Conservation (phyloP, 2,888 invertebrate species). For the Apamea monoglypha region DNA sequence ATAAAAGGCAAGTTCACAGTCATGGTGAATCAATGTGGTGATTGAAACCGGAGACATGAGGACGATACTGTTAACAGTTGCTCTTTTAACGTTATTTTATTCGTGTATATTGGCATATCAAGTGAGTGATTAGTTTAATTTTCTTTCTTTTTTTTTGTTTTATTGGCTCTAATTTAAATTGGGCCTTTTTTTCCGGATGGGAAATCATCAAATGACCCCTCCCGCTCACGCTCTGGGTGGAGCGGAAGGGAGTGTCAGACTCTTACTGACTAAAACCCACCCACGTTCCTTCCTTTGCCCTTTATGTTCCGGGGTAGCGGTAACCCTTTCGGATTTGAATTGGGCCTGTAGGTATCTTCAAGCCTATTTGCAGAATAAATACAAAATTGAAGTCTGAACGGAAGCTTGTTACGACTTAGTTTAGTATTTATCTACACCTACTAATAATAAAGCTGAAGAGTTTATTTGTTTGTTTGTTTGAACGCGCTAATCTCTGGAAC, state of each 20-base stretch:
- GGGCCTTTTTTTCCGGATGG: no score
- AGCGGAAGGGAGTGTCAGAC: no score
- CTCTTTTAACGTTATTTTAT: slow-evolving; percentile 72
- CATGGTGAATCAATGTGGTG: slow-evolving; percentile 80
- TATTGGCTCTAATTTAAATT: background rate
- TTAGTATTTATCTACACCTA: background rate
- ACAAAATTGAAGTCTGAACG: background rate
- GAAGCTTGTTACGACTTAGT: background rate
- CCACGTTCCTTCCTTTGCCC: no score
- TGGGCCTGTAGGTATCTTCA: no score
- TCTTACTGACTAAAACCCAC: no score
- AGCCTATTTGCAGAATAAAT: background rate
- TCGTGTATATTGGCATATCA: slow-evolving; percentile 73
- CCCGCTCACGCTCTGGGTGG: no score
- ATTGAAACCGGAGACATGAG: slow-evolving; percentile 79
- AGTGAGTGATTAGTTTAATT: slow-evolving; percentile 72
- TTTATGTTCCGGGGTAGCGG: no score
- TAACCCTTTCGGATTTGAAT: no score
- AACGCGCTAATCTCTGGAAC: no score
- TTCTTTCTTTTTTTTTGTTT: background rate
- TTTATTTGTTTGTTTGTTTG: no score
- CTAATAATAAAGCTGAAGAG: no score
- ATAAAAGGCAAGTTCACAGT: slow-evolving; percentile 89
- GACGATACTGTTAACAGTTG: slow-evolving; percentile 71
- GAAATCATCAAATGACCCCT: no score